Evolutionary conservation across 2,113 vertebrate genomes (phyloP).

Genomic region (Mirounga angustirostris): DNA sequence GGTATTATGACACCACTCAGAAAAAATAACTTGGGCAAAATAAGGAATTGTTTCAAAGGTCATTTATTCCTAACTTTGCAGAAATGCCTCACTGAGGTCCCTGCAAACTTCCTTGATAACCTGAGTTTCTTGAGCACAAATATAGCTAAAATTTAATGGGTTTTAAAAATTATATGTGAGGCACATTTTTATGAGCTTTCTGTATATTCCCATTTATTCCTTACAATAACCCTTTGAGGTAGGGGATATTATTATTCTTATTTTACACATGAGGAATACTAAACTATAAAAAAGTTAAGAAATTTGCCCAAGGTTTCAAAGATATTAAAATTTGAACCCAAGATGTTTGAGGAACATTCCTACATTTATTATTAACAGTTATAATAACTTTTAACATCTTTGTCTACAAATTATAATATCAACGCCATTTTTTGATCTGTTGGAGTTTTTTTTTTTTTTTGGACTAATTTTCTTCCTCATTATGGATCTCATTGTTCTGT

Average conservation of each 20-base stretch:
- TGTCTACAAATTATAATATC: background rate
- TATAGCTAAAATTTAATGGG: background rate
- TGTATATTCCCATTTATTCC: background rate
- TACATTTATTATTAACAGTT: background rate
- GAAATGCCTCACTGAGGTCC: background rate
- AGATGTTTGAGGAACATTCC: background rate
- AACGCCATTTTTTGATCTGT: background rate
- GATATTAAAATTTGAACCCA: background rate
- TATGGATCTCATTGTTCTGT: background rate
- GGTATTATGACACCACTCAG: background rate
- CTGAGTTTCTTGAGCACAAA: background rate
- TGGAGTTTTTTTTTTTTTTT: background rate
- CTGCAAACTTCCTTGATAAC: background rate
- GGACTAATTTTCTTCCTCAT: background rate
- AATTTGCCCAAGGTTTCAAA: background rate
- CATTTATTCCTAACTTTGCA: conserved; percentile 9
- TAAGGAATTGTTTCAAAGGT: background rate
- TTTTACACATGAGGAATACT: conserved; percentile 34
- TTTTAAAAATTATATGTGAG: background rate
- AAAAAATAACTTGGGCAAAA: background rate
- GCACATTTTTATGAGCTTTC: background rate
- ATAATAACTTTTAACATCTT: background rate
- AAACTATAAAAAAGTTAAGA: background rate
- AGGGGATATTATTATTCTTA: background rate
- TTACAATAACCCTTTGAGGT: background rate